Evolutionary conservation across 2,113 vertebrate genomes (phyloP), one percentile per base, ranked within the genome.

Genomic region (Mesocricetus auratus): DNA sequence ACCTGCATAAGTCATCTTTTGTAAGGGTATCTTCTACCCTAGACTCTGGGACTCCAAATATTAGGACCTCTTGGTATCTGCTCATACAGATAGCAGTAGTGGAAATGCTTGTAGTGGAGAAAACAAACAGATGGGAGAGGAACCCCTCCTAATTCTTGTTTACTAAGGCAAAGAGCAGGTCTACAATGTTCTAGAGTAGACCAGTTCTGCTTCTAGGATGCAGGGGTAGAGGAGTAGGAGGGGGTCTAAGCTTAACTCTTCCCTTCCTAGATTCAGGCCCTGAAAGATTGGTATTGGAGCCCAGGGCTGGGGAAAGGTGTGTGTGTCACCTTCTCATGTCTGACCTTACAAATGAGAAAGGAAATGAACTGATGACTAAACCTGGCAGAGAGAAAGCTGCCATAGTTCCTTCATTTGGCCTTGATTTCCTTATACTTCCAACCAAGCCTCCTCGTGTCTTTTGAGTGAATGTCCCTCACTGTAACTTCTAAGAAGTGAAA

Each of bases 401-500:
- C 1, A 13, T 7, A 15, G 78, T 33, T 62, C 53, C 47, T 56
- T 17, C 39, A 53, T 8, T 53, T 62, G 39, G 82, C 71, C 53
- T 77, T 24, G 31, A 68, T 39, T 73, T 78, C 71, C 36, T 36
- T n/a, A 31, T 1, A 66, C 26, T 77, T 71, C 74, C 53, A 83
- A 95, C 79, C 64, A 96, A 85, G 56, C 58, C 64, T 93, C 58
- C 64, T 53, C 74, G 33, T 50, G 47, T 81, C 47, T 93, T 86
- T 73, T 68, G 62, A 94, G 71, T 29, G 86, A 92, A 50, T n/a
- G 24, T 42, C 75, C 53, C 69, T 82, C 85, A 86, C 86, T 93
- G 82, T 53, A 56, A 77, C 91, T 93, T 74, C 94, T 17, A 56
- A 88, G 93, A 47, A 86, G 19, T 21, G 9, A 94, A 75, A 96